Evolutionary conservation across 2,797 vertebrate species (phyloP).

Genomic region (Iguana delicatissima): DNA sequence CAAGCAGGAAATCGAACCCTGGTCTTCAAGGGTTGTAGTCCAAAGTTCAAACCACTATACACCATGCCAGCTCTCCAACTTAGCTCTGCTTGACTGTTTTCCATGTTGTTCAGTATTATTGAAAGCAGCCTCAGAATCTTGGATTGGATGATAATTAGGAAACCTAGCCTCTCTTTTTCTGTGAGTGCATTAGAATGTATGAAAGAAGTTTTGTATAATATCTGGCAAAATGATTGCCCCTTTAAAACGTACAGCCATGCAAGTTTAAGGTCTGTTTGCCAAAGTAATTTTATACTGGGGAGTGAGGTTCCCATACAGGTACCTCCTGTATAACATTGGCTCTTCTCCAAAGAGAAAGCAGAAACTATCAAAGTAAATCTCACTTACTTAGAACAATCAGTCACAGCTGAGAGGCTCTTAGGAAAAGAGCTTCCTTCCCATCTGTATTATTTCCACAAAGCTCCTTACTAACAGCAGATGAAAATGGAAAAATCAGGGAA

Average conservation of each 20-base stretch:
- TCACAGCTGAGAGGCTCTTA: background rate
- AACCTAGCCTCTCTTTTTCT: too few relatives aligned
- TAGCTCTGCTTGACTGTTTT: background rate
- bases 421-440: background rate
- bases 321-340: background rate
- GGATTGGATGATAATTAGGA: background rate
- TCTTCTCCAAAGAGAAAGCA: constrained; percentile 16
- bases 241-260: background rate
- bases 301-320: background rate
- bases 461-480: background rate
- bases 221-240: background rate
- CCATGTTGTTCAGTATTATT: background rate
- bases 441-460: background rate
- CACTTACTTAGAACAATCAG: background rate
- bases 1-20: too few relatives aligned
- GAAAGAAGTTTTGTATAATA: background rate
- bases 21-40: too few relatives aligned
- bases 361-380: background rate
- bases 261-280: background rate
- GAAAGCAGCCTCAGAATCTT: constrained; percentile 27
- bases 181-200: background rate
- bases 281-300: constrained; percentile 4
- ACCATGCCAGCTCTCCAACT: too few relatives aligned
- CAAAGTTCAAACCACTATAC: too few relatives aligned
- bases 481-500: background rate